phyloP scores from a whole-genome alignment of 2,797 vertebrate genomes.

The Danionella dracula region DNA sequence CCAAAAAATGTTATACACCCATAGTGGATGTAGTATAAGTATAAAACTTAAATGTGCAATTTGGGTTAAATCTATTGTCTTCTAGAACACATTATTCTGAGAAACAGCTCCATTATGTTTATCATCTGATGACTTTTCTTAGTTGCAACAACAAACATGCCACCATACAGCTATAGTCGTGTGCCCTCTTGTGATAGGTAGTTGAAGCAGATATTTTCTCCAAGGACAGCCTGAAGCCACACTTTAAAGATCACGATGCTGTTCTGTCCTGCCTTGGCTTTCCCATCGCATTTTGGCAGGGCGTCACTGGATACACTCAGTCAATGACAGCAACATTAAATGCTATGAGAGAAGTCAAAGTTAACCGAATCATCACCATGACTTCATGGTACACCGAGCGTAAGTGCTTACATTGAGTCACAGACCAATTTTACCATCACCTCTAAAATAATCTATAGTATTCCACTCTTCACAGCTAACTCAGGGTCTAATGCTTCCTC shows the following conservation, averaged over 20 bases:
- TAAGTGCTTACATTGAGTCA: conserved; percentile 46
- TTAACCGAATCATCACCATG: conserved; percentile 71
- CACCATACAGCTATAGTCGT: neutral
- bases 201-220: conserved; percentile 73
- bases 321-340: conserved; percentile 61
- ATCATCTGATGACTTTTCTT: too few species aligned
- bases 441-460: neutral
- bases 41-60: too few species aligned
- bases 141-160: neutral
- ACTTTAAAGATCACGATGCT: conserved; percentile 73
- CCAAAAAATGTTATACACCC: too few species aligned
- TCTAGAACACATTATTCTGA: too few species aligned
- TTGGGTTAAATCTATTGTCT: too few species aligned
- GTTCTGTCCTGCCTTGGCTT: conserved; percentile 78
- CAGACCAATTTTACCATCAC: neutral
- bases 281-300: conserved; percentile 56
- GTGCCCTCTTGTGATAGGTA: conserved; percentile 57
- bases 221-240: conserved; percentile 58
- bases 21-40: too few species aligned
- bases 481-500: conserved; percentile 58
- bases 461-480: conserved; percentile 54
- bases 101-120: too few species aligned
- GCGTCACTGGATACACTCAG: conserved; percentile 68
- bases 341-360: conserved; percentile 64
- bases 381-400: conserved; percentile 78